Evolutionary conservation across 1,140 invertebrate species (phyloP), one percentile per base, ranked within the genome.

Genomic region (Paramacrobiotus metropolitanus): DNA sequence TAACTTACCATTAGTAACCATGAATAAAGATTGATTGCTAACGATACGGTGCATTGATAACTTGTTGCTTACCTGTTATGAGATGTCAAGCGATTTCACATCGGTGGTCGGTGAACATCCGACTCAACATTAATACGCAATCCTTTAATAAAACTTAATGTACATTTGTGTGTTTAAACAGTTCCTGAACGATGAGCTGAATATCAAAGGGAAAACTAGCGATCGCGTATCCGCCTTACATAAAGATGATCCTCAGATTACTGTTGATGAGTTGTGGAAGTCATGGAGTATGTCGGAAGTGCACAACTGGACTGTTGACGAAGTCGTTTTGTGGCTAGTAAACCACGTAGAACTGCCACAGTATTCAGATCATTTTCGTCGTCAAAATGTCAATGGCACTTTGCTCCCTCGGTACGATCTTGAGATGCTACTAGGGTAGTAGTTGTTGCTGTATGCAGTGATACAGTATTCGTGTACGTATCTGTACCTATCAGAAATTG

Each of bases 161-260:
- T 20, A 20, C 4, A 9, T 55, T 9, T 15, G 34, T 55, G 28
- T 24, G 48, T 15, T 24, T 15, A 9, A 20, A 24, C 24, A 55
- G 48, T 55, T 55, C 48, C 24, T 55, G 48, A 15, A 55, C 48
- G 48, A 55, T 55, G 48, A 55, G 24, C 48, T 55, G 15, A 55
- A 55, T 24, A 24, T 55, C 48, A 55, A 55, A 55, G 48, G 48
- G 15, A 55, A 55, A 24, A 55, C 15, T 24, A 55, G 28, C 4
- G 48, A 55, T 28, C 15, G 48, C 4, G 15, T 55, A 4, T 20
- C 15, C 24, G 4, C 15, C 15, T 55, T 55, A 4, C 48, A 55
- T 28, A 15, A 55, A 4, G 48, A 55, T 24, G 48, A 55, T 24
- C 48, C 48, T 9, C 48, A 55, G 48, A 28, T 55, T 15, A 20